Evolutionary conservation across 2,797 vertebrate species (phyloP).

Genomic region (Spinus olivaceus): DNA sequence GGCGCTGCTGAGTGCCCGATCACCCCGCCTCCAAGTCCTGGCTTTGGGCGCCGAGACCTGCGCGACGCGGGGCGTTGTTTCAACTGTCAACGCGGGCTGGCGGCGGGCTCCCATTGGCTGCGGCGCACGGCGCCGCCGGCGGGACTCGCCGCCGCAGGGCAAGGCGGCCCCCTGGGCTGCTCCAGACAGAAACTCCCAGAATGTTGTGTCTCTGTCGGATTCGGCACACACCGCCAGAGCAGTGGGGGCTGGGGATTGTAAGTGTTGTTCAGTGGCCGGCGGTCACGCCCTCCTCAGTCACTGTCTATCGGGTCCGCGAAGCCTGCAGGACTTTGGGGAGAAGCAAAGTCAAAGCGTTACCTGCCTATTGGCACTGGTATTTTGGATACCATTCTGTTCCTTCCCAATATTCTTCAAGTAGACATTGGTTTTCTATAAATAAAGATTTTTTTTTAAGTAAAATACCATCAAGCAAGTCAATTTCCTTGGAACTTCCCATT

Average conservation of each 20-base stretch:
- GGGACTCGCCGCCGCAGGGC: fast-evolving
- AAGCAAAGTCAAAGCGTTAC: fast-evolving
- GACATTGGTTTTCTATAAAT: not conserved
- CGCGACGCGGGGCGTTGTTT: fast-evolving
- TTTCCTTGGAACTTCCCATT: not conserved
- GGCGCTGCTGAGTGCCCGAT: fast-evolving
- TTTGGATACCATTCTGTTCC: fast-evolving
- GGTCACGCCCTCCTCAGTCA: fast-evolving
- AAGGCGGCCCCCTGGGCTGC: fast-evolving
- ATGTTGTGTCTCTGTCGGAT: fast-evolving
- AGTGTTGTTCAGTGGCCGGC: fast-evolving
- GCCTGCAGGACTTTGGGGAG: not conserved
- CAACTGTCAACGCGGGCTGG: fast-evolving
- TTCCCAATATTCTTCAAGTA: not conserved
- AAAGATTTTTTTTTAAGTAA: not conserved
- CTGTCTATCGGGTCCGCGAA: fast-evolving
- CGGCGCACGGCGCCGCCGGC: fast-evolving
- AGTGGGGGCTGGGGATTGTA: fast-evolving
- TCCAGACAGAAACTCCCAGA: fast-evolving
- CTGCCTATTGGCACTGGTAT: fast-evolving
- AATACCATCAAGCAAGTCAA: not conserved
- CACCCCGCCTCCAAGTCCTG: fast-evolving
- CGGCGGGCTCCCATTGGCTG: not conserved
- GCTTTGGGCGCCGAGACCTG: fast-evolving
- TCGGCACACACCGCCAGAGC: fast-evolving